A percentile compares a stretch with the other conserved stretches of the same genome.
These are phyloP conservation scores for Sminthurides bifidus DNA, from an alignment of 1,140 invertebrate genomes.

Conservation along the genomic window DNA sequence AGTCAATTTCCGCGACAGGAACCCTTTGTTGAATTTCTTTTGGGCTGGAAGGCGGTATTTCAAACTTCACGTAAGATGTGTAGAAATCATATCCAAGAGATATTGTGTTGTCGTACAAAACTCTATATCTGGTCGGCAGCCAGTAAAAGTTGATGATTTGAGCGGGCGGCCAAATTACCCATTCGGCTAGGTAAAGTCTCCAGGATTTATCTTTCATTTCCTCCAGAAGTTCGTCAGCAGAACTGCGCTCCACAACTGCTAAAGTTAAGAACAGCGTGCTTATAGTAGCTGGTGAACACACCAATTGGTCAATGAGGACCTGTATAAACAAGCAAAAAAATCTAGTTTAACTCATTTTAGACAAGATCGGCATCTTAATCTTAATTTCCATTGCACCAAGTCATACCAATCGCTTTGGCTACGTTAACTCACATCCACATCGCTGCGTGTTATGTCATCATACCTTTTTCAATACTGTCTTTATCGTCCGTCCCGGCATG, in stretches of 20 bases:
- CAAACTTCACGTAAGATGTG: conserved; percentile 78
- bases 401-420: too few relatives aligned
- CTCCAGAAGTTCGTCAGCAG: conserved; percentile 48
- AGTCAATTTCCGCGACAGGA: too few relatives aligned
- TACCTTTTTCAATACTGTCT: conserved; percentile 63
- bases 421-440: too few relatives aligned
- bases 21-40: too few relatives aligned
- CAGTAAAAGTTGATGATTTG: conserved; percentile 81
- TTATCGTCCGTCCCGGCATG: conserved; percentile 54
- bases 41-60: conserved; percentile 27
- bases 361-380: too few relatives aligned
- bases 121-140: conserved; percentile 66
- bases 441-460: neutral
- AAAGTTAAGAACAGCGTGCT: conserved; percentile 66
- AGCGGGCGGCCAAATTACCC: conserved; percentile 66
- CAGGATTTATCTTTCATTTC: conserved; percentile 68
- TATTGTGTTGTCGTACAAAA: conserved; percentile 80
- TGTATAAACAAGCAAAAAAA: conserved; percentile 10
- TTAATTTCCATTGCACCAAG: too few relatives aligned
- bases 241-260: conserved; percentile 55
- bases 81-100: conserved; percentile 83
- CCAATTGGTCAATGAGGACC: conserved; percentile 68
- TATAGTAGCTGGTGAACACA: conserved; percentile 77
- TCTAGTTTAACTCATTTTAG: neutral
- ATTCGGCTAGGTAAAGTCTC: conserved; percentile 66